phyloP scores from a whole-genome alignment of 1,140 invertebrate species.

The Drosophila repleta region DNA sequence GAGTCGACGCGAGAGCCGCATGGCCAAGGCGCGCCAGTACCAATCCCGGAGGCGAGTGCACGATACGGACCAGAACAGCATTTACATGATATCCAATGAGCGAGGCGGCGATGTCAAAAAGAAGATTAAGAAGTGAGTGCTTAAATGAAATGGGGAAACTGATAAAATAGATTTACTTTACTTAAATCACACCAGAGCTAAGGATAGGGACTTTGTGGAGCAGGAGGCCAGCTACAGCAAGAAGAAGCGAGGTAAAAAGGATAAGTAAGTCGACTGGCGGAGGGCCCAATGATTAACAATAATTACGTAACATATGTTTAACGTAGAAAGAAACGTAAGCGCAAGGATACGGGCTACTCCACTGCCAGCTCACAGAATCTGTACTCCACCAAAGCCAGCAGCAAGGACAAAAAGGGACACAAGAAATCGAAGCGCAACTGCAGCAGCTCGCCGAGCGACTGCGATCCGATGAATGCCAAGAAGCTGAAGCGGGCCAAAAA shows the following conservation, averaged over 20 bases:
- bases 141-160: background rate
- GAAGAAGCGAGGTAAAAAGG: conserved; percentile 69
- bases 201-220: conserved; percentile 69
- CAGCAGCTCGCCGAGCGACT: conserved; percentile 70
- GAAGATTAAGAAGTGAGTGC: conserved; percentile 73
- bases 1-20: conserved; percentile 82
- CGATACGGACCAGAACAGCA: conserved; percentile 81
- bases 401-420: conserved; percentile 77
- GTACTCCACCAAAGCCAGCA: conserved; percentile 73
- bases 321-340: conserved; percentile 78
- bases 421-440: conserved; percentile 75
- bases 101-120: conserved; percentile 73
- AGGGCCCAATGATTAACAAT: background rate
- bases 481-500: conserved; percentile 74
- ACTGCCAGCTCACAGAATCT: conserved; percentile 86
- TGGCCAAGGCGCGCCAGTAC: conserved; percentile 83
- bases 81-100: conserved; percentile 87
- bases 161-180: too few species aligned
- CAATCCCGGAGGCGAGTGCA: conserved; percentile 81
- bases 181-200: conserved; percentile 44
- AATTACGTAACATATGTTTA: background rate
- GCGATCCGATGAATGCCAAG: conserved; percentile 61
- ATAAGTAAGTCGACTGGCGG: conserved; percentile 54
- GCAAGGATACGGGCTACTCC: conserved; percentile 88
- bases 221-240: conserved; percentile 77